Conservation (phyloP, 2,888 invertebrate species). For the Hoplodrina blanda region DNA sequence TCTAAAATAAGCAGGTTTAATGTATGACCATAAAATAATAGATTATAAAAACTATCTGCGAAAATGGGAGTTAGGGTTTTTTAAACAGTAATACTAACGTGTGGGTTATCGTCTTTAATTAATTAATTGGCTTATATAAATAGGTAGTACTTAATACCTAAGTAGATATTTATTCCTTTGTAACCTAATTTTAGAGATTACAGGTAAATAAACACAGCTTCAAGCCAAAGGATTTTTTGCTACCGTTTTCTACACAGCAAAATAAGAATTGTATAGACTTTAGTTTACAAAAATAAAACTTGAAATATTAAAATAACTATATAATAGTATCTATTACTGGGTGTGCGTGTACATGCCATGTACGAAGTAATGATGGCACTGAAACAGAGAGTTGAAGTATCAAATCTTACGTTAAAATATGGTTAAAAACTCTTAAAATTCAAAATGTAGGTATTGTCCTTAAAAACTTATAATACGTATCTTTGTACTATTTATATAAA, state of each 20-base stretch:
- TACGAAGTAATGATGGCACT: too few species aligned
- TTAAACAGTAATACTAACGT: neutral
- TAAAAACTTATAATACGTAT: neutral
- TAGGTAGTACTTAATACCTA: neutral
- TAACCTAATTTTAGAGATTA: neutral
- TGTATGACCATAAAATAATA: constrained; percentile 22
- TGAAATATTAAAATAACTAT: too few species aligned
- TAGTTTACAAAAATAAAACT: too few species aligned
- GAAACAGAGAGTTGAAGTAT: too few species aligned
- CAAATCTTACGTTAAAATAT: too few species aligned
- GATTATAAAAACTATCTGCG: constrained; percentile 18
- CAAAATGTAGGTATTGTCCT: neutral
- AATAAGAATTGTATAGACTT: too few species aligned
- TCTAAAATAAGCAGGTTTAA: constrained; percentile 7
- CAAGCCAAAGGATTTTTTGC: neutral
- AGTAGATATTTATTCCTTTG: neutral
- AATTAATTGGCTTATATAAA: neutral
- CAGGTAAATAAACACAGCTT: neutral
- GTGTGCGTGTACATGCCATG: too few species aligned
- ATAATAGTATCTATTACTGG: too few species aligned
- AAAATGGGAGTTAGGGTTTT: constrained; percentile 16
- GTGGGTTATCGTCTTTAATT: neutral
- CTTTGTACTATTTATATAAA: neutral
- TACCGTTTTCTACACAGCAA: neutral
- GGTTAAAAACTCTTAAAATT: neutral